phyloP scores from a whole-genome alignment of 2,888 invertebrate genomes.

The Aricia artaxerxes region DNA sequence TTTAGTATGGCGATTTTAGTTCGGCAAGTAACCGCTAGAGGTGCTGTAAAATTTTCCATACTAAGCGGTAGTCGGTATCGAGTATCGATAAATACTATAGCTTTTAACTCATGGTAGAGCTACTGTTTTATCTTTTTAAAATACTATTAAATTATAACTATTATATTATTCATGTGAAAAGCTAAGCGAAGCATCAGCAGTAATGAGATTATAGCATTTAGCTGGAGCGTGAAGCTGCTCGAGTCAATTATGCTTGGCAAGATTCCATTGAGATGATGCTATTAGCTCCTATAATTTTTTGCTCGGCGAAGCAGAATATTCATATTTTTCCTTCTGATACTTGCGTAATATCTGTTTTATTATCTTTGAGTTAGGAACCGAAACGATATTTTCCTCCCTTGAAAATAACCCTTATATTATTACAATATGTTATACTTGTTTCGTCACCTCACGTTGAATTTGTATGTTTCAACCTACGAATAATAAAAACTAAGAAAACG shows the following conservation, averaged over 20 bases:
- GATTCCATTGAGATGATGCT: slow-evolving; percentile 32
- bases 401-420: not conserved
- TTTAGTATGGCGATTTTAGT: too few relatives aligned
- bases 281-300: slow-evolving; percentile 13
- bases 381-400: slow-evolving; percentile 4
- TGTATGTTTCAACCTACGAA: not conserved
- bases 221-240: slow-evolving; percentile 12
- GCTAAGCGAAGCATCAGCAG: not conserved
- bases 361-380: not conserved
- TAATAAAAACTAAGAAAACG: too few relatives aligned
- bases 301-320: slow-evolving; percentile 26
- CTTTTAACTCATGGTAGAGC: too few relatives aligned
- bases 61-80: too few relatives aligned
- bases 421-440: not conserved
- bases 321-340: slow-evolving; percentile 22
- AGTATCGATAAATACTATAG: too few relatives aligned
- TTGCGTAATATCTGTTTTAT: not conserved
- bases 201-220: not conserved
- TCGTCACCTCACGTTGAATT: not conserved
- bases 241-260: slow-evolving; percentile 33
- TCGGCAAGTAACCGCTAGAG: too few relatives aligned
- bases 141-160: not conserved
- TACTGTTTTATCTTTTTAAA: too few relatives aligned
- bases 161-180: not conserved
- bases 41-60: too few relatives aligned